Conservation (phyloP, 2,113 vertebrate genomes). For the Cyrtonyx montezumae region DNA sequence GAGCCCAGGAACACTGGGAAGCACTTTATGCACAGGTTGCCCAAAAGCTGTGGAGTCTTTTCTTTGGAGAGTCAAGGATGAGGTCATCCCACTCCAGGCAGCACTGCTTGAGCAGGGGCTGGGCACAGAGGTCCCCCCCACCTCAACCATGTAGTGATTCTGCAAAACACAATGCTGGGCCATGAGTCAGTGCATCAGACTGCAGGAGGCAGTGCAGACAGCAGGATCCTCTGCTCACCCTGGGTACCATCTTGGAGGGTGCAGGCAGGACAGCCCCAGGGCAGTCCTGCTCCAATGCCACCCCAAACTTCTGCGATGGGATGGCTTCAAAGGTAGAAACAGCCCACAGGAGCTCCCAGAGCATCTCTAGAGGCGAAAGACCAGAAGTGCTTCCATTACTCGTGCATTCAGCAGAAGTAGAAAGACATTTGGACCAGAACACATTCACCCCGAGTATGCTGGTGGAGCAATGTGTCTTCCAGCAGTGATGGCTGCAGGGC, state of each 20-base stretch:
- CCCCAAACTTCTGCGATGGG: background rate
- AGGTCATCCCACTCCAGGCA: background rate
- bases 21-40: background rate
- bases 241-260: background rate
- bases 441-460: accelerated
- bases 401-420: accelerated
- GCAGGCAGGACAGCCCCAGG: background rate
- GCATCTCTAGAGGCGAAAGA: background rate
- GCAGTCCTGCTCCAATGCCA: background rate
- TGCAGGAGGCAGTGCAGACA: background rate
- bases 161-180: background rate
- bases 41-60: background rate
- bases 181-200: background rate
- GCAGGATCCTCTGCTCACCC: background rate
- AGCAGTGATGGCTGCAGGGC: accelerated
- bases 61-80: background rate
- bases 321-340: background rate
- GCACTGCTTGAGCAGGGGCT: background rate
- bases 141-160: background rate
- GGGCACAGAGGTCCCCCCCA: background rate
- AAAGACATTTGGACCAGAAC: accelerated
- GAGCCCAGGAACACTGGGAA: background rate
- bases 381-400: accelerated
- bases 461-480: accelerated
- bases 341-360: background rate